Evolutionary conservation across 2,888 invertebrate species (phyloP).

Genomic region (Calameuta filiformis): DNA sequence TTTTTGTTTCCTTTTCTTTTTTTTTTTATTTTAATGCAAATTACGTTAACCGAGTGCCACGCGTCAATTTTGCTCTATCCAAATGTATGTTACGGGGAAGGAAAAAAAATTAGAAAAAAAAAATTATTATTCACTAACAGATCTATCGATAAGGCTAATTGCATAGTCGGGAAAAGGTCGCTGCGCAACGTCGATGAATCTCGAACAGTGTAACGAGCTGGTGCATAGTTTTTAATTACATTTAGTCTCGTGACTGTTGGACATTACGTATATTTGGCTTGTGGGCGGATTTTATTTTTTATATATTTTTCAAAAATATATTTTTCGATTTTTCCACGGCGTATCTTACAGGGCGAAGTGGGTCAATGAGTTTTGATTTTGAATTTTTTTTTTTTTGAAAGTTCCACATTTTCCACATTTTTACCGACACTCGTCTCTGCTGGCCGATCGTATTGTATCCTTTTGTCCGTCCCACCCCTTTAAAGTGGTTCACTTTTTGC

Average conservation of each 20-base stretch:
- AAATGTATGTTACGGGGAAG: neutral
- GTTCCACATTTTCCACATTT: neutral
- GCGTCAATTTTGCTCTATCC: neutral
- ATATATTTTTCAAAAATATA: neutral
- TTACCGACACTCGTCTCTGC: neutral
- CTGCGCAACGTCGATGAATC: neutral
- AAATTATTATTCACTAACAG: neutral
- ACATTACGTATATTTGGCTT: neutral
- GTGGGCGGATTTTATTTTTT: neutral
- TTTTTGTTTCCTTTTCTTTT: neutral
- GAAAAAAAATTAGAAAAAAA: neutral
- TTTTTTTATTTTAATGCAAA: neutral
- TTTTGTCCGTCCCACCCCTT: conserved; percentile 35
- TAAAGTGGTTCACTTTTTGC: conserved; percentile 27
- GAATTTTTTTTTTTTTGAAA: neutral
- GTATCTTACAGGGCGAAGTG: neutral
- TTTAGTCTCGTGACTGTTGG: neutral
- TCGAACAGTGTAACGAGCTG: neutral
- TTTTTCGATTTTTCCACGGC: neutral
- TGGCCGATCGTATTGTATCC: conserved; percentile 43
- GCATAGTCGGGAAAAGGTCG: neutral
- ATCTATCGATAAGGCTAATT: neutral
- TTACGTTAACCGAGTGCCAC: neutral
- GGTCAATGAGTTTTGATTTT: neutral
- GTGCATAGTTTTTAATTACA: neutral